phyloP scores from a whole-genome alignment of 2,888 invertebrate species.

The Leptopilina drosophilae region DNA sequence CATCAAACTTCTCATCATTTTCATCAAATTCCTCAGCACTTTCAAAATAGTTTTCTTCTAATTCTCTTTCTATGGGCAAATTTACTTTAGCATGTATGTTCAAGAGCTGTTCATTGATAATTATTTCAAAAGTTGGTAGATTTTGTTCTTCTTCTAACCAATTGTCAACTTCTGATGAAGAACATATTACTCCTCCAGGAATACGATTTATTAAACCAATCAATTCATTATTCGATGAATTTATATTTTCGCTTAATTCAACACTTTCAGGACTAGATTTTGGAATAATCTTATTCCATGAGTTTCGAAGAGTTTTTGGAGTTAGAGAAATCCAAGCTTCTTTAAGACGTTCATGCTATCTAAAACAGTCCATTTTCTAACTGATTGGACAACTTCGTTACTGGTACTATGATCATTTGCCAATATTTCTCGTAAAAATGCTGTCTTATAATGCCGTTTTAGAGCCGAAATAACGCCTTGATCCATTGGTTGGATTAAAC shows the following conservation, averaged over 20 bases:
- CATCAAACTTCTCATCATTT: too few relatives aligned
- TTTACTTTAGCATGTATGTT: not conserved
- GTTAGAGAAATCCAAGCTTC: not conserved
- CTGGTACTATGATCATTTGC: not conserved
- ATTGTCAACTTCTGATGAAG: not conserved
- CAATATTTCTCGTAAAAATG: not conserved
- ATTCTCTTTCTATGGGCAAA: too few relatives aligned
- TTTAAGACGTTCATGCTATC: not conserved
- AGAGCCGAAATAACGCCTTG: constrained; percentile 4
- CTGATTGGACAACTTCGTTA: not conserved
- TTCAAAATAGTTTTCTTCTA: too few relatives aligned
- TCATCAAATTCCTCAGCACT: too few relatives aligned
- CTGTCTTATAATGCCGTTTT: not conserved
- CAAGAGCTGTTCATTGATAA: not conserved
- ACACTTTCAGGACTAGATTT: not conserved
- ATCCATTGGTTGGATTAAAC: not conserved
- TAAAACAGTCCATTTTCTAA: not conserved
- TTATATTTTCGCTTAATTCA: not conserved
- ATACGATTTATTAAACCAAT: not conserved
- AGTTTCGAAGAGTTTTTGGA: not conserved
- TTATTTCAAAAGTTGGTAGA: not conserved
- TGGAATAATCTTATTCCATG: not conserved
- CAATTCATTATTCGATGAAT: not conserved
- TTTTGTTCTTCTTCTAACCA: constrained; percentile 5
- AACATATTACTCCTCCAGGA: not conserved